Evolutionary conservation across 2,888 invertebrate genomes (phyloP), one percentile per base, ranked within the genome.

Genomic region (Onchidella celtica): DNA sequence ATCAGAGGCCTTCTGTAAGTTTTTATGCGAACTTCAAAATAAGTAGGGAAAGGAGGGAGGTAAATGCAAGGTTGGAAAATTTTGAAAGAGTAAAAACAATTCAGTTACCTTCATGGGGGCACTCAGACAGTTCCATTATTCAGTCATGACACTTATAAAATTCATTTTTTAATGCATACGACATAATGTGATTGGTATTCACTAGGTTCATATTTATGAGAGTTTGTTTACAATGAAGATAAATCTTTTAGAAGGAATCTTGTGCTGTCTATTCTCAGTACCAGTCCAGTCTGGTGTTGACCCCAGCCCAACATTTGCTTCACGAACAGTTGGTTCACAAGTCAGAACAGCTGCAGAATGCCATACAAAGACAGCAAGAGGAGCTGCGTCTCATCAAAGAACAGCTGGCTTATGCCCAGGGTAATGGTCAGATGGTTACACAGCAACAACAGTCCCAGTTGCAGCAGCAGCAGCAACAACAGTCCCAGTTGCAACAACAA

Each of bases 261-360:
- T n/a, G n/a, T n/a, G n/a, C n/a, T 27, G 27, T 66, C 32, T 29
- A 21, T 57, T 36, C 29, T 38, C 57, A 74, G 74, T 76, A 73
- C 55, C 78, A 79, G 74, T 74, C 85, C 24, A 84, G 86, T 81
- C 74, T 89, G 65, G 86, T 87, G 73, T 85, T 91, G 84, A 90
- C 89, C 4, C 89, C 89, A 9, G 87, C 89, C 17, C 91, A 91
- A 83, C 83, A 83, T 32, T 87, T 89, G 72, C 84, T 91, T 63
- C 89, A 90, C 72, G 88, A 89, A 36, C 90, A 91, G 83, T 82
- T 91, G 40, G 85, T 87, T 34, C 86, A 88, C 79, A 91, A 90
- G 84, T 89, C 90, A 6, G 85, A 87, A 29, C 88, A 88, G 79
- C 85, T 91, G 36, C 90, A 90, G 82, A 84, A 88, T 66, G 87